Evolutionary conservation across 2,888 invertebrate species (phyloP), one percentile per base, ranked within the genome.

Genomic region (Apamea monoglypha): DNA sequence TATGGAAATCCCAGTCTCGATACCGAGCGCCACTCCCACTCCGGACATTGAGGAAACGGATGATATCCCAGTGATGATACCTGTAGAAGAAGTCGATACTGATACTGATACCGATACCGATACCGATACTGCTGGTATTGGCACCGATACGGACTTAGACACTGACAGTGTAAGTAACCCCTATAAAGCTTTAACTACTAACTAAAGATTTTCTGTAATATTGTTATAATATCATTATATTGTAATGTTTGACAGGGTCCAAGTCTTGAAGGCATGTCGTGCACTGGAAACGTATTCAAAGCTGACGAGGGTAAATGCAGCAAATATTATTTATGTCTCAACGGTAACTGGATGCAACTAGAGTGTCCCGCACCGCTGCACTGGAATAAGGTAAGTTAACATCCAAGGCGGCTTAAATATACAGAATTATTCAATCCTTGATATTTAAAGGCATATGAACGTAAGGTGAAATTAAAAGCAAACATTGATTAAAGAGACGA

Each of bases 261-360:
- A 78, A 98, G 98, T 76, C 85, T 95, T 59, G 94, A 95, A 73
- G 97, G 96, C 1, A 94, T 95, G 77, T 90, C 96, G 1, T 98
- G 98, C 87, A 93, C 96, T 29, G 98, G 97, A 67, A 94, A 94
- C 78, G 92, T 97, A 36, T 98, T 98, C 91, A 95, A 96, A 82
- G 93, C 97, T 0, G 98, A 98, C 90, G 96, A 97, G 29, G 92
- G 92, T 0, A 98, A 98, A 88, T 99, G 98, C 91, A 97, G 97
- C 85, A 98, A 98, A 92, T 99, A 98, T 92, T 98, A 98, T 88
- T 95, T 98, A 16, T 99, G 99, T 91, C 98, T 98, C 76, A 98
- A 98, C 90, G 98, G 98, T 36, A 95, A 97, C 74, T 97, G 98
- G 44, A 97, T 97, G 63, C 97, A 98, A 83, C 98, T 98, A 87